Evolutionary conservation across 2,797 vertebrate genomes (phyloP), one percentile per base, ranked within the genome.

Genomic region (Chrysocyon brachyurus): DNA sequence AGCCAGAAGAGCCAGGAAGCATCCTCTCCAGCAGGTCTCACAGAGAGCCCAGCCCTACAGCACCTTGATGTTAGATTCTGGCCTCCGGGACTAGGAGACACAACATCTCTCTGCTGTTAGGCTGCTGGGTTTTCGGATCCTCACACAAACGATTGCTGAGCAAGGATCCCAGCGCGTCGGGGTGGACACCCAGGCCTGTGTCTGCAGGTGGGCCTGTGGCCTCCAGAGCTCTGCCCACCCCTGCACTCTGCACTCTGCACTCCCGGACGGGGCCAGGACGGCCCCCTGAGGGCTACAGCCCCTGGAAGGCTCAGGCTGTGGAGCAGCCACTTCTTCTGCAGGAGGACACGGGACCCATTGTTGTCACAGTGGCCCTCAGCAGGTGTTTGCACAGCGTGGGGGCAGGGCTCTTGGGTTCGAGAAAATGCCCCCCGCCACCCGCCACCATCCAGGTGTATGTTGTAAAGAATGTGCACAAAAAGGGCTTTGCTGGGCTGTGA

Each of bases 261-360:
- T 46, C 40, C 22, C 63, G 46, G 46, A 26, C 22, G 21, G n/a
- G 36, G 24, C 54, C n/a, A 15, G 28, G 12, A 26, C 64, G 3
- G 0, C 3, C 3, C 49, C 68, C 63, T 12, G 19, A 10, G 17
- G 61, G 54, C n/a, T 2, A 2, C 6, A 4, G 21, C 61, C 52
- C 3, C 21, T 17, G 36, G 54, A 28, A 54, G 22, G 40, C 31
- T 49, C 2, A 11, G 54, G 52, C 28, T 3, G 3, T 54, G 5
- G 24, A 4, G 26, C 93, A 56, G 86, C 94, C 77, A 84, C 77
- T 89, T 85, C 89, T 86, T 89, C 82, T 59, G 91, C 92, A 72
- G 94, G 21, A 94, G 79, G 31, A 84, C 75, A 56, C 75, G 83
- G 89, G 64, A 49, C n/a, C 75, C 94, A 95, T 87, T 85, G 90